Conservation (phyloP, 1,140 invertebrate species). For the Trichogramma pretiosum region DNA sequence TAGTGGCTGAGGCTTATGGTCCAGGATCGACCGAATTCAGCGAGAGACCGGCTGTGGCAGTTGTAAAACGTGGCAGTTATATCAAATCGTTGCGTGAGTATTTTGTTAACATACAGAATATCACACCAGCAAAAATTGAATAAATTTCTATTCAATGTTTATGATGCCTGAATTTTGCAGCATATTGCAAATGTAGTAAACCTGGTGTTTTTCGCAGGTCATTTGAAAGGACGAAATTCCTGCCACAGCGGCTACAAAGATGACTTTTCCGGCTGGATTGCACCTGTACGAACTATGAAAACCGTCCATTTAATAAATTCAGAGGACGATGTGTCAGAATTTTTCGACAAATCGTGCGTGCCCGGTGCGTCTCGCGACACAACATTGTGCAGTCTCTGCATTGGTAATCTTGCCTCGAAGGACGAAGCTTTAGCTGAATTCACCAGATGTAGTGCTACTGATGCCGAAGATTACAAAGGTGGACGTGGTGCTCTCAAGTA, state of each 20-base stretch:
- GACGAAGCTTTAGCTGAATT: conserved; percentile 26
- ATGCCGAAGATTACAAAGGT: conserved; percentile 39
- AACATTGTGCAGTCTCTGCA: conserved; percentile 40
- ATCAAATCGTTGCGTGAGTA: conserved; percentile 23
- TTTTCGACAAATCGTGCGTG: conserved; percentile 45
- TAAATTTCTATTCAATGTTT: no score
- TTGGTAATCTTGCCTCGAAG: conserved; percentile 33
- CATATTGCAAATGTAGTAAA: no score
- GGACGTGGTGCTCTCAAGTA: conserved; percentile 54
- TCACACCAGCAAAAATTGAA: neutral
- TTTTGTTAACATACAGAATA: neutral
- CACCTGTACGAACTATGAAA: conserved; percentile 44
- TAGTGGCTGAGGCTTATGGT: conserved; percentile 48
- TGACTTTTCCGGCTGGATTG: conserved; percentile 47
- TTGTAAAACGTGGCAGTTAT: conserved; percentile 45
- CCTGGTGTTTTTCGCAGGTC: no score
- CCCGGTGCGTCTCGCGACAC: conserved; percentile 36
- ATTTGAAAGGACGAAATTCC: conserved; percentile 48
- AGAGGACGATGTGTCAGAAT: conserved; percentile 40
- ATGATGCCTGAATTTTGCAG: no score
- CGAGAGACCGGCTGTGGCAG: conserved; percentile 51
- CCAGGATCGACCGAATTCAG: conserved; percentile 28
- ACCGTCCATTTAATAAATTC: conserved; percentile 41
- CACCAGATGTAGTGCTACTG: conserved; percentile 37
- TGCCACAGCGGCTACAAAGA: conserved; percentile 45